Evolutionary conservation across 2,888 invertebrate species (phyloP), one percentile per base, ranked within the genome.

Genomic region (Chymomyza caudatula): DNA sequence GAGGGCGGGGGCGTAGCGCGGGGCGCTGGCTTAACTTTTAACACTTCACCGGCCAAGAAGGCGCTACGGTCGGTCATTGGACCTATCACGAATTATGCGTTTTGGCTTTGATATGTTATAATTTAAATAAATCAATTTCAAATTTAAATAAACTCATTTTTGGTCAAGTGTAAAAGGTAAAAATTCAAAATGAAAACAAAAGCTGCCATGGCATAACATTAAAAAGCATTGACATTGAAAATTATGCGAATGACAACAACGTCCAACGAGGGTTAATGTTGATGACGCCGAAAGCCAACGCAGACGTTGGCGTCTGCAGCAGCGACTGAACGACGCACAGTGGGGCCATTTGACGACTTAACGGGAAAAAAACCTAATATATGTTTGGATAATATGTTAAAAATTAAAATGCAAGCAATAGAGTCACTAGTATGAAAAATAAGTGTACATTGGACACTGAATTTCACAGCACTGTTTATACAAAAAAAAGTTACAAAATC

Each of bases 221-320:
- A 63, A 83, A 80, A 82, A 78, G 78, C 84, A 80, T 80, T 83
- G 84, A 83, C 80, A 80, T 80, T 80, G 80, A 80, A 80, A 83
- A 78, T 72, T 69, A 83, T 80, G 80, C 80, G 71, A 81, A 74
- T 69, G 65, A 54, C 29, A 37, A 13, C 29, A 37, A 13, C 29
- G 29, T 37, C 29, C 29, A 37, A 37, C 29, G 29, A 37, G 29
- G 29, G 0, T 37, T 37, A 37, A 8, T 37, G 11, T 37, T 37
- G 29, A 37, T 37, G 29, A 37, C 29, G 29, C 29, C 29, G 11
- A 37, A 37, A n/a, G n/a, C n/a, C n/a, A n/a, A n/a, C n/a, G n/a
- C n/a, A n/a, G n/a, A n/a, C n/a, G n/a, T n/a, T n/a, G n/a, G n/a
- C n/a, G n/a, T n/a, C n/a, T n/a, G n/a, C n/a, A n/a, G n/a, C n/a